Evolutionary conservation across 2,888 invertebrate genomes (phyloP), one percentile per base, ranked within the genome.

Genomic region (Ariolimax columbianus): DNA sequence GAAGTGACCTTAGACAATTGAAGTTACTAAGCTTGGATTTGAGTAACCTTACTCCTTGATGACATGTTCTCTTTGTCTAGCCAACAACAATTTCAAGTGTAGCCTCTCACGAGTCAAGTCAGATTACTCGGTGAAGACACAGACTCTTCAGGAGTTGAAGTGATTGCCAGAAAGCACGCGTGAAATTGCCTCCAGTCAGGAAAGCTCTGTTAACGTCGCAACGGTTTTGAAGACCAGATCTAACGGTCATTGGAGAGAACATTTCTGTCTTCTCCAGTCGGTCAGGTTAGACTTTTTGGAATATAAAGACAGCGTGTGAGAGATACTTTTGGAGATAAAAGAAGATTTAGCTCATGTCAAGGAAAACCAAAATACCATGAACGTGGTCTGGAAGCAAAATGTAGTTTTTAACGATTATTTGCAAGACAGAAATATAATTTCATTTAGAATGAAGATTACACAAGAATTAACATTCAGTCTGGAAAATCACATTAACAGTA

Each of bases 161-260:
- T 72, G 26, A 72, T 40, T 72, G 40, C 40, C 40, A 40, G 72
- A 72, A 40, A 72, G 72, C 26, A 26, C 72, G 38, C 72, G 72
- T 40, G 40, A 72, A 40, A 72, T 72, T 72, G 72, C 72, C 38
- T 72, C 63, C 30, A 63, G 63, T 63, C 63, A 63, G 63, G 30
- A 63, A 30, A 63, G 30, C n/a, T 3, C 6, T 6, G 63, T 72
- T 72, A 40, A 26, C 9, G 38, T 40, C 19, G 40, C 17, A 68
- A 68, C 33, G 36, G 68, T 33, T 14, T 68, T 36, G 19, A 68
- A 3, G 68, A 68, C 68, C 19, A 68, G 33, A 6, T 4, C 33
- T 17, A 33, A 33, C 26, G 68, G 1, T 68, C 36, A 17, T 33
- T 14, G 11, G 19, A 19, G 68, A 36, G 17, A 11, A 68, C 26